Evolutionary conservation across 1,140 invertebrate genomes (phyloP), one percentile per base, ranked within the genome.

Genomic region (Sycophaga agraensis): DNA sequence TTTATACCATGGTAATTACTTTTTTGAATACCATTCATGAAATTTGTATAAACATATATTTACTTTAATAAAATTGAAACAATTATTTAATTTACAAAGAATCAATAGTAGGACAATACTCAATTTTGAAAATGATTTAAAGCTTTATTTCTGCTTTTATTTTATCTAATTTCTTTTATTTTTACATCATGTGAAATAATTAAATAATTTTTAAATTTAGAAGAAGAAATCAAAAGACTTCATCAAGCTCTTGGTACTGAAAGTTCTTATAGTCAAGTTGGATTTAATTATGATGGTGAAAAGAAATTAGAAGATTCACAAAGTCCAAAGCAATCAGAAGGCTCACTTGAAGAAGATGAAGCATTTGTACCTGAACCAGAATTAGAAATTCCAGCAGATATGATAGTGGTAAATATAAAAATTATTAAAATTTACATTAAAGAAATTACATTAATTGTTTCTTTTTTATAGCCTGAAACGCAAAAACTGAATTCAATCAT

Each of bases 401-500:
- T 93, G 72, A 76, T 83, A 49, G 70, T 92, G 76, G 92, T 95
- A 82, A 86, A 85, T 79, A 64, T 54, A 19, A 17, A 46, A 55
- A 59, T 62, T 62, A 28, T 7, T 17, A 49, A 26, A n/a, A 11
- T 53, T 59, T 60, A 21, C 17, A 34, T 34, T 37, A 17, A 24
- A 54, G 16, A 34, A 42, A 42, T 55, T 35, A 12, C 21, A 22
- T 50, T 26, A 31, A 49, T n/a, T 11, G 19, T 17, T 48, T 34
- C 7, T 35, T 51, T 57, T 31, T 69, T 86, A 65, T 76, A 98
- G 93, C 97, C 97, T n/a, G 87, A 90, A 65, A 93, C 90, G 6
- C 86, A 91, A 70, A 98, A 98, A 74, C 85, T 92, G 66, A 93
- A 97, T 80, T 89, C 91, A 4, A 93, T 98, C 53, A 98, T 99